phyloP scores from a whole-genome alignment of 2,797 vertebrate genomes.

The Peromyscus melanophrys region DNA sequence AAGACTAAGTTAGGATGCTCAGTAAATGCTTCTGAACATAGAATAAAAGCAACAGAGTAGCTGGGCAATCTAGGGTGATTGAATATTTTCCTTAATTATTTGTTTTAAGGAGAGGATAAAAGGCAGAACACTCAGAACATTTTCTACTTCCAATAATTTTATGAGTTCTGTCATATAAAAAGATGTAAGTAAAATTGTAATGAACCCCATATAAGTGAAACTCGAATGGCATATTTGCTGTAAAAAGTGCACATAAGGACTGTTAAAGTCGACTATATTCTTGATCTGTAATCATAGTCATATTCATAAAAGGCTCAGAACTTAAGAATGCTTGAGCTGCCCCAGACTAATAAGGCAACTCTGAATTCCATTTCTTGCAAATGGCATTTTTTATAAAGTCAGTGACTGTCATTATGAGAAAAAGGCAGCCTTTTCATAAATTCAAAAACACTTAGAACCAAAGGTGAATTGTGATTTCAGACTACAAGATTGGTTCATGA shows the following conservation, averaged over 20 bases:
- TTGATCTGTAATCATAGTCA: constrained; percentile 67
- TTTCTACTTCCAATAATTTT: constrained; percentile 58
- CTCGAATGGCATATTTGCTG: constrained; percentile 52
- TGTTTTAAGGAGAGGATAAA: constrained; percentile 45
- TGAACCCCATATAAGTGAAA: constrained; percentile 66
- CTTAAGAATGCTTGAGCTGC: constrained; percentile 56
- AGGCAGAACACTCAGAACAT: background rate
- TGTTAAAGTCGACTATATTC: constrained; percentile 53
- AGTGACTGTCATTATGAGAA: constrained; percentile 68
- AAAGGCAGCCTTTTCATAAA: constrained; percentile 64
- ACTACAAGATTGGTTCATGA: constrained; percentile 52
- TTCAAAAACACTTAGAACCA: constrained; percentile 65
- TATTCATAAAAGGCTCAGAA: constrained; percentile 68
- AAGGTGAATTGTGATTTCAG: constrained; percentile 67
- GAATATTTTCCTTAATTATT: constrained; percentile 59
- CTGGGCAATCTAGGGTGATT: background rate
- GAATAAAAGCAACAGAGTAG: constrained; percentile 43
- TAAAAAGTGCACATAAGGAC: constrained; percentile 69
- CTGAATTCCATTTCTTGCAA: constrained; percentile 69
- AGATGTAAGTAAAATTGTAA: constrained; percentile 57
- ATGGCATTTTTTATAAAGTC: constrained; percentile 58
- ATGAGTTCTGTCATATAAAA: constrained; percentile 66
- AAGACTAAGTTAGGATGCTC: constrained; percentile 44
- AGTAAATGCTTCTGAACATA: constrained; percentile 47
- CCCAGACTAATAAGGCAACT: constrained; percentile 63